phyloP scores from a whole-genome alignment of 2,888 invertebrate genomes.

The Sinelater perroti region DNA sequence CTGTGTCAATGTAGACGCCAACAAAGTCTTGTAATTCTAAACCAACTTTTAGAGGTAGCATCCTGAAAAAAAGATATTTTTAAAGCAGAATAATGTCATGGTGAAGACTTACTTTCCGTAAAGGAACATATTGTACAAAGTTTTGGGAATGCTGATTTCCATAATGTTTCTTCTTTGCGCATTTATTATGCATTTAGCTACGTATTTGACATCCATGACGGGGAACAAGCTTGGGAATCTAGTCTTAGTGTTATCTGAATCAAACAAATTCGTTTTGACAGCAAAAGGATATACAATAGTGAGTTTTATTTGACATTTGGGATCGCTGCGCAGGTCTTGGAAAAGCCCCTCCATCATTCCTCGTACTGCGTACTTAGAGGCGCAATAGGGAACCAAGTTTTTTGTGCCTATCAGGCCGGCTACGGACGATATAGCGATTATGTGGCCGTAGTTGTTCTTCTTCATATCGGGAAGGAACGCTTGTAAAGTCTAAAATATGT shows the following conservation, averaged over 20 bases:
- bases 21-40: too few relatives aligned
- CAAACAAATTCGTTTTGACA: constrained; percentile 84
- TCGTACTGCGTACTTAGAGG: constrained; percentile 83
- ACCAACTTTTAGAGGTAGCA: too few relatives aligned
- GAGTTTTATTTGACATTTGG: constrained; percentile 70
- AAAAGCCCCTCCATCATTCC: constrained; percentile 85
- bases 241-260: constrained; percentile 73
- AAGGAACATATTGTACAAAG: too few relatives aligned
- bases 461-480: constrained; percentile 82
- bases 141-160: constrained; percentile 74
- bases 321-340: constrained; percentile 70
- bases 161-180: constrained; percentile 71
- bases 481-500: constrained; percentile 75
- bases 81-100: too few relatives aligned
- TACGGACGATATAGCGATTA: constrained; percentile 79
- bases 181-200: constrained; percentile 71
- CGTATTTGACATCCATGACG: constrained; percentile 69
- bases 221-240: constrained; percentile 70
- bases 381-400: constrained; percentile 83
- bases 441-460: constrained; percentile 76
- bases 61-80: too few relatives aligned
- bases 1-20: too few relatives aligned
- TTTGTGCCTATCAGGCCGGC: constrained; percentile 77
- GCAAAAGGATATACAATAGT: constrained; percentile 90
- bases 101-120: too few relatives aligned